Base-by-base conservation (phyloP, 2,113 vertebrate genomes). In the Mohoua ochrocephala region DNA sequence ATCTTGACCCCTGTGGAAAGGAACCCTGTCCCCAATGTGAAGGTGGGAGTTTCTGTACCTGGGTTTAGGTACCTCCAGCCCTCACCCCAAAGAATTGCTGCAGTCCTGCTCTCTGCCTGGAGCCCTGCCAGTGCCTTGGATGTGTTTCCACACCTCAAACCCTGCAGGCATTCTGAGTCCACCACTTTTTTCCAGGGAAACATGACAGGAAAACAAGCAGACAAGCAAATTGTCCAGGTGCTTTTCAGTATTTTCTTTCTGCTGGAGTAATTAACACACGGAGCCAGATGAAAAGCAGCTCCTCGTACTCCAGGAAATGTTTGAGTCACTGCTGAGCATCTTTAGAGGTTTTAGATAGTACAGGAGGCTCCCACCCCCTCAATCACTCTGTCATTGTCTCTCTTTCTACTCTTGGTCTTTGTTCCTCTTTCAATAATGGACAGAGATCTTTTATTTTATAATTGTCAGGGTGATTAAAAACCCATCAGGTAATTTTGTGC, bases 381-480 rank as follows among this genome's bases (percentile, higher is more conserved):
- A 42, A 30, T 68, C 44, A 94, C 49, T 87, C 73, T 88, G 57
- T 53, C 75, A 68, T 17, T 74, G 42, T 74, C 83, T 91, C 52
- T 63, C 26, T 54, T 95, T 39, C 76, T 91, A 31, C 65, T 75
- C 76, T 76, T 64, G 33, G 30, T 64, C 81, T 93, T 59, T 89
- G 39, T 84, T 95, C 83, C 33, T 87, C 68, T 33, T 63, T 63
- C 68, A 67, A n/a, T 84, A 89, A 96, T 19, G 91, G 95, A 84
- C 91, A 84, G 83, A 84, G 56, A 89, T 86, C 27, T 73, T 89
- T 79, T 91, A 76, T 81, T 79, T 87, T 60, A 44, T 80, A 96
- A 93, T 60, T 95, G 91, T 86, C 4, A 65, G 1, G 73, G 80
- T 70, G 83, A 95, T 95, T 95, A 95, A 97, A 94, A 84, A 84